A percentile compares a stretch with the other conserved stretches of the same genome.
Conservation (phyloP, 2,113 vertebrate genomes). For the Fulmarus glacialis region DNA sequence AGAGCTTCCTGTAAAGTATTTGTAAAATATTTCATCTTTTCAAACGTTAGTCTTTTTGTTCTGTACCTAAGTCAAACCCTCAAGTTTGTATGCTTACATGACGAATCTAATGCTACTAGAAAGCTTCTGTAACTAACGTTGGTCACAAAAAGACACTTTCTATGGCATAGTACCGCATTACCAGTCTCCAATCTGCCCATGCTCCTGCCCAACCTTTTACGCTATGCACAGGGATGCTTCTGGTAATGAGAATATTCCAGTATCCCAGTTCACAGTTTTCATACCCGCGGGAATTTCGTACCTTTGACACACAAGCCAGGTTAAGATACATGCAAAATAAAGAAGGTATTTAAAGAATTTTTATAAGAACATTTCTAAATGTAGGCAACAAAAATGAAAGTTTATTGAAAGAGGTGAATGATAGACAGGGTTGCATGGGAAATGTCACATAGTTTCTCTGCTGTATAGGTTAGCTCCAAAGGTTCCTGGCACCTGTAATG, state of each 20-base stretch:
- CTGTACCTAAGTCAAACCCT: not conserved
- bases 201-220: not conserved
- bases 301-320: not conserved
- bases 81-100: not conserved
- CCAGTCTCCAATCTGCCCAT: accelerated
- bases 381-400: not conserved
- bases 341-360: not conserved
- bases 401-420: not conserved
- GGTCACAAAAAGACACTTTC: not conserved
- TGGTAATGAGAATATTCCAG: not conserved
- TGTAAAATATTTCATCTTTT: not conserved
- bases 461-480: not conserved
- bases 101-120: not conserved
- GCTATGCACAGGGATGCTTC: not conserved
- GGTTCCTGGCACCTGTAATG: not conserved
- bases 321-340: not conserved
- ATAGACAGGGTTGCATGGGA: accelerated
- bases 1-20: not conserved
- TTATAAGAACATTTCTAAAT: not conserved
- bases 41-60: not conserved
- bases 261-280: not conserved
- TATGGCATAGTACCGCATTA: not conserved
- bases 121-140: not conserved
- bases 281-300: not conserved
- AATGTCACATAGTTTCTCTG: not conserved